Conservation (phyloP, 2,888 invertebrate genomes). For the Hirtodrosophila duncani region DNA sequence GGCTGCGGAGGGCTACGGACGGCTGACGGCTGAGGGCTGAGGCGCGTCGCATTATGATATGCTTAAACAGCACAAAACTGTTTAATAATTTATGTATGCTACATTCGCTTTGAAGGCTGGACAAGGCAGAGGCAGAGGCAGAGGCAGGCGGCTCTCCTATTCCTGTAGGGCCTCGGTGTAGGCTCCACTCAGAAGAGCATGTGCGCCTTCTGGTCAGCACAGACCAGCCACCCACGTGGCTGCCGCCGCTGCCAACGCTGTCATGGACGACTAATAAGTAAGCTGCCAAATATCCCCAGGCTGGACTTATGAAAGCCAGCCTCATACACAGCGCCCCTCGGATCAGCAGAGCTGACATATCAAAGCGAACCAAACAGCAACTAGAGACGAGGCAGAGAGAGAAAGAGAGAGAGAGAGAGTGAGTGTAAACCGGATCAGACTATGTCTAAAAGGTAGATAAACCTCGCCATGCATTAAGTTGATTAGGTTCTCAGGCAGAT, state of each 20-base stretch:
- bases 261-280: no score
- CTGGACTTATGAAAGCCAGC: no score
- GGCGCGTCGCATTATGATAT: slow-evolving; percentile 70
- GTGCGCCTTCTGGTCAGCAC: slow-evolving; percentile 27
- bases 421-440: not conserved
- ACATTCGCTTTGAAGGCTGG: slow-evolving; percentile 20
- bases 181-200: slow-evolving; percentile 8
- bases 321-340: no score
- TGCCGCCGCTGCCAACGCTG: no score
- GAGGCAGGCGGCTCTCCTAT: no score
- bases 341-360: no score
- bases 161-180: not conserved
- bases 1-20: not conserved
- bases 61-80: slow-evolving; percentile 72
- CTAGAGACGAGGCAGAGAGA: slow-evolving; percentile 6
- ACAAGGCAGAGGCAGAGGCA: not conserved
- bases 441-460: no score
- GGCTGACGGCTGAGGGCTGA: slow-evolving; percentile 22
- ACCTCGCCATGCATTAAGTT: no score
- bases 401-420: not conserved
- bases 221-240: no score
- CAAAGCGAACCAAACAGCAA: no score
- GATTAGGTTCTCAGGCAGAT: not conserved
- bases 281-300: not conserved
- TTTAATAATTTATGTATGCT: slow-evolving; percentile 76